phyloP scores from a whole-genome alignment of 2,113 vertebrate genomes.

The Agapornis roseicollis region DNA sequence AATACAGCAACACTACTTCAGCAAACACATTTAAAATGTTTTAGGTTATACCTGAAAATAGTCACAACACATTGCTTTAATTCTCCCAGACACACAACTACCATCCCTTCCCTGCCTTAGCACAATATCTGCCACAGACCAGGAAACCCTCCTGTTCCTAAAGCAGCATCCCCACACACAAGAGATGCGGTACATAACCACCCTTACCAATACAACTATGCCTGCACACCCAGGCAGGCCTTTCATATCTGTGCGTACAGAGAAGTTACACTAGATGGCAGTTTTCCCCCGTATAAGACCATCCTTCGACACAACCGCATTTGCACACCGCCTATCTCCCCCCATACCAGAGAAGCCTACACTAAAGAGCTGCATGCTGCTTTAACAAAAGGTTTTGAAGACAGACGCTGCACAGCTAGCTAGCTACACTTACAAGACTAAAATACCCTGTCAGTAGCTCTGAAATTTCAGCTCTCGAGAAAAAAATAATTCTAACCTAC shows the following conservation, averaged over 20 bases:
- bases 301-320: fast-evolving
- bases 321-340: fast-evolving
- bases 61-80: not conserved
- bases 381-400: not conserved
- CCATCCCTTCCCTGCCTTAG: not conserved
- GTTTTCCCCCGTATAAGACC: not conserved
- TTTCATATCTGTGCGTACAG: not conserved
- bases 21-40: not conserved
- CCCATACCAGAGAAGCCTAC: fast-evolving
- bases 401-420: not conserved
- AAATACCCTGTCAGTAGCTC: not conserved
- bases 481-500: slow-evolving; percentile 51
- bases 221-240: fast-evolving
- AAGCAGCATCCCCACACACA: fast-evolving
- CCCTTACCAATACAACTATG: fast-evolving
- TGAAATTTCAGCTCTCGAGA: not conserved
- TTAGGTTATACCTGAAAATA: not conserved
- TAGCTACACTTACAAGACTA: not conserved
- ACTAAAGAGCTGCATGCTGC: fast-evolving
- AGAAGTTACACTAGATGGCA: slow-evolving; percentile 15
- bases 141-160: fast-evolving
- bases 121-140: fast-evolving
- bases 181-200: fast-evolving
- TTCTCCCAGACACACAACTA: fast-evolving
- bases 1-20: not conserved